Evolutionary conservation across 2,888 invertebrate genomes (phyloP).

Genomic region (Pasiphila rectangulata): DNA sequence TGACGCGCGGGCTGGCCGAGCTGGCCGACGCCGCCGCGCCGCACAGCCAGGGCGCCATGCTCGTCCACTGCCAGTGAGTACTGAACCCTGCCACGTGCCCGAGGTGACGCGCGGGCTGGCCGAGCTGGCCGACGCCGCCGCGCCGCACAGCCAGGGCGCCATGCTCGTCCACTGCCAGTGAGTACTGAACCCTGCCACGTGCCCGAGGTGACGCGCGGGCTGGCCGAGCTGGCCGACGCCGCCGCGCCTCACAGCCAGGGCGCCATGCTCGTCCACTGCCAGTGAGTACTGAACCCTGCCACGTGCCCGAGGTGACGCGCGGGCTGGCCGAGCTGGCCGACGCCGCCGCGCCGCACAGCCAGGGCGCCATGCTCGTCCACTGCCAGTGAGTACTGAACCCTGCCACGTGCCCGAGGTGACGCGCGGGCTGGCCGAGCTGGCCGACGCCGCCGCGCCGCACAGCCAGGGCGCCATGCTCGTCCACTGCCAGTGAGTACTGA

Average conservation of each 20-base stretch:
- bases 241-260: slow-evolving; percentile 61
- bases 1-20: slow-evolving; percentile 91
- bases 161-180: too few species aligned
- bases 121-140: slow-evolving; percentile 93
- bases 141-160: slow-evolving; percentile 95
- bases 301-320: slow-evolving; percentile 93
- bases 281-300: slow-evolving; percentile 83
- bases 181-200: too few species aligned
- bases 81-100: slow-evolving; percentile 91
- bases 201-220: slow-evolving; percentile 92
- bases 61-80: slow-evolving; percentile 90
- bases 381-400: slow-evolving; percentile 89
- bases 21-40: slow-evolving; percentile 86
- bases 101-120: too few species aligned
- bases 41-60: slow-evolving; percentile 77
- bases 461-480: too few species aligned
- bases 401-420: slow-evolving; percentile 95
- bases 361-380: slow-evolving; percentile 87
- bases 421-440: slow-evolving; percentile 90
- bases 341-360: slow-evolving; percentile 76
- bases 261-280: slow-evolving; percentile 92
- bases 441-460: too few species aligned
- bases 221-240: slow-evolving; percentile 91
- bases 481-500: too few species aligned
- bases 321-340: slow-evolving; percentile 92